phyloP scores from a whole-genome alignment of 1,140 invertebrate species.

The Homarus americanus region DNA sequence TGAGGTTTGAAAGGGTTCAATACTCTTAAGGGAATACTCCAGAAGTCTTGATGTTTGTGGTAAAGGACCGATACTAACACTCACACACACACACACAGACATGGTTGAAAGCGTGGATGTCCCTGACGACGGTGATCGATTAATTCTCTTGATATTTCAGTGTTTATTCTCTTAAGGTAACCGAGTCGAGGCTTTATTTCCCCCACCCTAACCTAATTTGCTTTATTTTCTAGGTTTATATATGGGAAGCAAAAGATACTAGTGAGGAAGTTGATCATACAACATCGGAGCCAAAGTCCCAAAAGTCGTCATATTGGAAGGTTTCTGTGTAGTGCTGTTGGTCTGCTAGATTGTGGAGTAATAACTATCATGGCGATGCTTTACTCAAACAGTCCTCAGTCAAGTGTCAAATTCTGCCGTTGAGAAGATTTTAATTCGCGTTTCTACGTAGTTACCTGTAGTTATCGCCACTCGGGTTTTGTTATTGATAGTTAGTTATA shows the following conservation, averaged over 20 bases:
- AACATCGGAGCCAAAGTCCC: conserved; percentile 27
- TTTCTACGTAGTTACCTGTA: no score
- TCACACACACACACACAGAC: no score
- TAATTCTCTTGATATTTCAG: neutral
- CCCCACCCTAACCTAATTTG: neutral
- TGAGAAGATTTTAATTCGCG: no score
- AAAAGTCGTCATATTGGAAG: conserved; percentile 46
- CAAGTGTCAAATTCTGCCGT: neutral
- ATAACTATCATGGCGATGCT: neutral
- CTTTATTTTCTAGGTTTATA: conserved; percentile 54
- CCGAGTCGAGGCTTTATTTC: neutral
- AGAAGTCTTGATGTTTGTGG: no score
- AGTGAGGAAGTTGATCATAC: conserved; percentile 25
- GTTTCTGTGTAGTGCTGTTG: neutral
- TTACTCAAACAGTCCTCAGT: neutral
- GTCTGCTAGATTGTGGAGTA: neutral
- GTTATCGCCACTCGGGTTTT: no score
- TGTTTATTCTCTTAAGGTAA: conserved; percentile 3
- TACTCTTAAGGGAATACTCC: no score
- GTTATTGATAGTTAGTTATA: no score
- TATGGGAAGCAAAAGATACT: conserved; percentile 45
- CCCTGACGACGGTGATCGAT: no score
- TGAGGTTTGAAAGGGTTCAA: no score
- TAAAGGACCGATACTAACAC: no score
- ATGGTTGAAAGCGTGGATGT: no score